phyloP scores from a whole-genome alignment of 30 jellyfish, hydroid and myxozoan species.

The Nemopilema nomurai region DNA sequence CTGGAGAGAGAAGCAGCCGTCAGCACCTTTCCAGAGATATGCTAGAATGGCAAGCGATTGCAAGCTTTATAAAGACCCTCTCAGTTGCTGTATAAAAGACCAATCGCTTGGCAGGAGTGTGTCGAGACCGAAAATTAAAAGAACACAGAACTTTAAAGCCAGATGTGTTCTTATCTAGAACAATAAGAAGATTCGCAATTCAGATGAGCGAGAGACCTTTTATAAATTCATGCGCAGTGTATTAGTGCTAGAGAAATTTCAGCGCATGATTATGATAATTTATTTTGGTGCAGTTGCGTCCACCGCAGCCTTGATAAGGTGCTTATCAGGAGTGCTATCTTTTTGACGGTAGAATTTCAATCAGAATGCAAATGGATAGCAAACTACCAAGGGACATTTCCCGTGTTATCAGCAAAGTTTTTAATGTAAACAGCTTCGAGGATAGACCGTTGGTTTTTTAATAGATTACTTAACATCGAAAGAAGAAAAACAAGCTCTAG shows the following conservation, averaged over 20 bases:
- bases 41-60: background rate
- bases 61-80: background rate
- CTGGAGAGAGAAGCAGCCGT: background rate
- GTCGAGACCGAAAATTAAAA: conserved; percentile 26
- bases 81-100: conserved; percentile 23
- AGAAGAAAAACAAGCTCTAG: background rate
- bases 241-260: conserved; percentile 4
- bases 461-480: background rate
- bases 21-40: background rate
- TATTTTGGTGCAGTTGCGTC: conserved; percentile 34
- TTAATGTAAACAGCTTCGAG: conserved; percentile 22
- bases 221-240: conserved; percentile 34
- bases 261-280: conserved; percentile 44
- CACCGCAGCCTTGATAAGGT: conserved; percentile 60
- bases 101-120: conserved; percentile 29
- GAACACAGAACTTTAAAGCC: conserved; percentile 40
- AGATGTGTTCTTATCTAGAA: conserved; percentile 57
- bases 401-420: conserved; percentile 23
- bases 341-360: conserved; percentile 72
- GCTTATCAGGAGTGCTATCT: conserved; percentile 60
- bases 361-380: conserved; percentile 60
- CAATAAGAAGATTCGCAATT: conserved; percentile 32
- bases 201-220: background rate
- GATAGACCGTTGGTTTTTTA: background rate
- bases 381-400: conserved; percentile 31